Evolutionary conservation across 2,113 vertebrate species (phyloP).

Genomic region (Salvator merianae): DNA sequence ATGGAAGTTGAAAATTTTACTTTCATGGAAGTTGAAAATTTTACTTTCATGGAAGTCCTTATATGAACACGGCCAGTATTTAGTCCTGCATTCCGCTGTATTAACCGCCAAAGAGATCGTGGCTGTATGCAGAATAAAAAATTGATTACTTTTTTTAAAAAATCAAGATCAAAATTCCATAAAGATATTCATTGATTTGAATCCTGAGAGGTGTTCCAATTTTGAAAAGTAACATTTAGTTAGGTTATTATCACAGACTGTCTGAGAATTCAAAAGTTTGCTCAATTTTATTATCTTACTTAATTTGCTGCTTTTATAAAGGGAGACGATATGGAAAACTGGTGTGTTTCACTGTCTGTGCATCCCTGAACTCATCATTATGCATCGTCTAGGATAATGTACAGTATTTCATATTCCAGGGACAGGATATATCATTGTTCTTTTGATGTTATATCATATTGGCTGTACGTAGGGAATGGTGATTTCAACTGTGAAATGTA

Average conservation of each 20-base stretch:
- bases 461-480: slow-evolving; percentile 32
- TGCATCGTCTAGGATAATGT: slow-evolving; percentile 47
- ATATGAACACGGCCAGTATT: too few relatives aligned
- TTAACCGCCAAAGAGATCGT: background rate
- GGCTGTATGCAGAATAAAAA: background rate
- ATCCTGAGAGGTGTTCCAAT: background rate
- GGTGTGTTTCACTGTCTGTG: slow-evolving; percentile 34
- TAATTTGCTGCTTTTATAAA: slow-evolving; percentile 49
- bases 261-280: slow-evolving; percentile 48
- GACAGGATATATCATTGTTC: slow-evolving; percentile 47
- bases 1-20: too few relatives aligned
- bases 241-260: slow-evolving; percentile 22
- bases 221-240: slow-evolving; percentile 1
- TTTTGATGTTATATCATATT: slow-evolving; percentile 60
- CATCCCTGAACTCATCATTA: slow-evolving; percentile 38
- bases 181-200: slow-evolving; percentile 34
- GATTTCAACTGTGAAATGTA: slow-evolving; percentile 48
- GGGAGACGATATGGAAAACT: slow-evolving; percentile 38
- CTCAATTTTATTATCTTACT: slow-evolving; percentile 31
- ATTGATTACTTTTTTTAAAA: background rate
- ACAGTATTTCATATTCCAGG: slow-evolving; percentile 46
- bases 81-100: too few relatives aligned
- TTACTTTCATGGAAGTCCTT: too few relatives aligned
- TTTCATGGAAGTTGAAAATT: too few relatives aligned
- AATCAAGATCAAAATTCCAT: slow-evolving; percentile 27